phyloP scores from a whole-genome alignment of 2,113 vertebrate genomes.

The Burhinus oedicnemus region DNA sequence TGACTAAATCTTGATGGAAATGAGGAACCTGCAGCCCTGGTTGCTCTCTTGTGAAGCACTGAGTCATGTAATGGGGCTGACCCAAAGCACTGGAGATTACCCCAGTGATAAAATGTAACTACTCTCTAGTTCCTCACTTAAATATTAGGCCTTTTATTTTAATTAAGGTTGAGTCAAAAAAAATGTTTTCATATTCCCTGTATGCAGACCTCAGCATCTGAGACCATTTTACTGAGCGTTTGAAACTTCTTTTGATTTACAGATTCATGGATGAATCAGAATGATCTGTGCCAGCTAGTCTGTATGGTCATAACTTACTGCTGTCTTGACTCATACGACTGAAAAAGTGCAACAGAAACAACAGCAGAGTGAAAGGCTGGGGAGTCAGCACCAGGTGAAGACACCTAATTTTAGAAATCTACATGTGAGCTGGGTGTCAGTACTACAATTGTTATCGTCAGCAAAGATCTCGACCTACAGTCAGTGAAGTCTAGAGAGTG shows the following conservation, averaged over 20 bases:
- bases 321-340: not conserved
- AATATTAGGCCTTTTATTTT: not conserved
- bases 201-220: not conserved
- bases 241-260: constrained; percentile 17
- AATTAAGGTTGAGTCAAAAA: not conserved
- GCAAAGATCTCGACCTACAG: not conserved
- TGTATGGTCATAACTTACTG: not conserved
- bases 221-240: not conserved
- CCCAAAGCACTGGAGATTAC: not conserved
- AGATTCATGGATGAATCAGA: constrained; percentile 26
- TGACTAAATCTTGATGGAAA: not conserved
- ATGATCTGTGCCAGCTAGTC: not conserved
- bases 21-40: not conserved
- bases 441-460: not conserved
- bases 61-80: not conserved
- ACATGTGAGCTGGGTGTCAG: not conserved
- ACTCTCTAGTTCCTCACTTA: not conserved
- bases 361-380: not conserved
- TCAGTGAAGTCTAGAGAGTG: not conserved
- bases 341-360: not conserved
- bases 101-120: not conserved
- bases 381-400: not conserved
- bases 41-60: not conserved
- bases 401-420: not conserved
- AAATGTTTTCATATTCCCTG: not conserved